Percentiles rank a stretch among this genome's conserved stretches.
These are phyloP conservation scores for Haemorhous mexicanus DNA, from an alignment of 2,113 vertebrate genomes.

Conservation along the genomic window DNA sequence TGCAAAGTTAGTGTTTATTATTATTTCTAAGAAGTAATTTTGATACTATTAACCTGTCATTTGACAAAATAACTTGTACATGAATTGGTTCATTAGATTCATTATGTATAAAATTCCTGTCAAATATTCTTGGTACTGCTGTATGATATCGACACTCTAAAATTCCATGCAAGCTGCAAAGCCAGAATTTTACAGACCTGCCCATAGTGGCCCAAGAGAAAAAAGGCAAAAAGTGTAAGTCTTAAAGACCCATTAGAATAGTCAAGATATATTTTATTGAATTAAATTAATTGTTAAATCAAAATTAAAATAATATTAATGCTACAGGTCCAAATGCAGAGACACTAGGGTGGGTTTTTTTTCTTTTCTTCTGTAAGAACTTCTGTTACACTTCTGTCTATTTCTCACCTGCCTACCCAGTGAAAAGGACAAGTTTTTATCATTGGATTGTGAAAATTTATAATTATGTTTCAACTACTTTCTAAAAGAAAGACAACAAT, in stretches of 20 bases:
- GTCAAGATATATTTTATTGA: background rate
- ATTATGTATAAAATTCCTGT: background rate
- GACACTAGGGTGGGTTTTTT: accelerated
- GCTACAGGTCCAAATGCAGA: background rate
- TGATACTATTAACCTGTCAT: background rate
- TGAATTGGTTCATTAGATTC: background rate
- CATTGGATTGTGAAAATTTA: background rate
- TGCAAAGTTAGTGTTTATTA: background rate
- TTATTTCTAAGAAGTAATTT: background rate
- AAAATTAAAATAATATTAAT: background rate
- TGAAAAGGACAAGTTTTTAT: background rate
- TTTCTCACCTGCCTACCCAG: background rate
- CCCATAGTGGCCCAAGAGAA: background rate
- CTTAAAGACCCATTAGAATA: background rate
- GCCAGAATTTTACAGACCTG: background rate
- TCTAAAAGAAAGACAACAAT: background rate
- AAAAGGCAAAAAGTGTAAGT: background rate
- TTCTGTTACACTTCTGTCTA: background rate
- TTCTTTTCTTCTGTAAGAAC: background rate
- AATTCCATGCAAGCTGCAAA: background rate
- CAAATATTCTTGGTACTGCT: background rate
- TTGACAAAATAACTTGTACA: background rate
- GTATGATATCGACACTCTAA: background rate
- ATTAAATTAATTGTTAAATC: background rate
- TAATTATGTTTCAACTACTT: background rate